These are phyloP conservation scores for Paradoxurus hermaphroditus DNA, from an alignment of 2,113 vertebrate genomes.

Conservation along the genomic window DNA sequence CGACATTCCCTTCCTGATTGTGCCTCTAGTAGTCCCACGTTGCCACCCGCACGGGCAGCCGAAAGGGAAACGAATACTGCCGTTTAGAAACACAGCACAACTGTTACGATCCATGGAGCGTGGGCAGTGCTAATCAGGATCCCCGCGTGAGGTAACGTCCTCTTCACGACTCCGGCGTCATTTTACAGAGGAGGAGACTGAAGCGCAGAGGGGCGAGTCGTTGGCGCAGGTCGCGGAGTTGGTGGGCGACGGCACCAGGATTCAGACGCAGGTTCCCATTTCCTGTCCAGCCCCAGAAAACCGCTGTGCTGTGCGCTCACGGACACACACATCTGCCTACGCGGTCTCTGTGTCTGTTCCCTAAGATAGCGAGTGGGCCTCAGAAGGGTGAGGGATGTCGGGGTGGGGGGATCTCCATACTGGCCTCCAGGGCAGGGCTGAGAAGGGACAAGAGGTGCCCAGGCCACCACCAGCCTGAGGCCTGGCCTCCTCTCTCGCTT, in stretches of 20 bases:
- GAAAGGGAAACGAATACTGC: neutral
- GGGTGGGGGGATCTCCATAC: neutral
- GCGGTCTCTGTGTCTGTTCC: neutral
- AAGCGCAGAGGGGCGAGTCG: neutral
- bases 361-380: neutral
- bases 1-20: neutral
- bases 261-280: neutral
- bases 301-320: neutral
- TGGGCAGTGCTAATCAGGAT: neutral
- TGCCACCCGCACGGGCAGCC: neutral
- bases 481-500: neutral
- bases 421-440: neutral
- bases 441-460: neutral
- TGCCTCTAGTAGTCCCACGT: neutral
- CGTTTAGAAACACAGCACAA: neutral
- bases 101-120: accelerated
- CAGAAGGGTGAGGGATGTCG: neutral
- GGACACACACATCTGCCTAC: accelerated
- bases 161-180: neutral
- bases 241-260: neutral
- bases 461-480: neutral
- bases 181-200: neutral
- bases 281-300: accelerated
- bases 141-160: accelerated
- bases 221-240: neutral